Evolutionary conservation across 1,140 invertebrate genomes (phyloP), one percentile per base, ranked within the genome.

Genomic region (Neodiprion lecontei): DNA sequence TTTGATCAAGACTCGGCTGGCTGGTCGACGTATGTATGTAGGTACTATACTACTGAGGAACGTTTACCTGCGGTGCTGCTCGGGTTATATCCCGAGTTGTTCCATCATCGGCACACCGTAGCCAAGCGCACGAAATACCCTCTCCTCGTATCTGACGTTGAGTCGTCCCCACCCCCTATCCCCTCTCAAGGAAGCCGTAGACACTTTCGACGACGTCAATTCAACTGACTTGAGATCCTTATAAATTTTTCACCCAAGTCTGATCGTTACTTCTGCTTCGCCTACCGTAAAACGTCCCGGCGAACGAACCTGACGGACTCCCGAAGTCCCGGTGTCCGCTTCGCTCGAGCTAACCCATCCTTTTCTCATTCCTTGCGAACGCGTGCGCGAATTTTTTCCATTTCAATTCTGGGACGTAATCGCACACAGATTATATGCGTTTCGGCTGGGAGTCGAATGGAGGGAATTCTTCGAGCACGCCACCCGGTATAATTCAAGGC

Each of bases 401-500:
- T 40, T 40, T 40, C 5, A 40, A 40, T 40, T 40, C 28, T 40
- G 28, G 5, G 28, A 40, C 28, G 28, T 40, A 40, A 40, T 40
- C 28, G 28, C 28, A 40, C 28, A 5, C 28, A 40, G 28, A 40
- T 40, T 61, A 61, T 12, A 17, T 61, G 9, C 53, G 11, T 12
- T 61, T 17, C n/a, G 53, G 11, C 53, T 9, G 53, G 11, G 53
- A 14, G 9, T 61, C n/a, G 11, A 17, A 17, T 17, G 53, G n/a
- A 14, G n/a, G 53, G n/a, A 12, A 17, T 61, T 61, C n/a, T 61
- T 61, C 53, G n/a, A 61, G 11, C 53, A 17, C 11, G 9, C 53
- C 53, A 61, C 53, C 53, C 53, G 53, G 53, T 61, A 61, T 61
- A 14, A 61, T 61, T 61, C 53, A 17, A 61, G 53, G 53, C n/a